These are phyloP conservation scores for Circaetus gallicus DNA, from an alignment of 2,113 vertebrate species.

Conservation along the genomic window DNA sequence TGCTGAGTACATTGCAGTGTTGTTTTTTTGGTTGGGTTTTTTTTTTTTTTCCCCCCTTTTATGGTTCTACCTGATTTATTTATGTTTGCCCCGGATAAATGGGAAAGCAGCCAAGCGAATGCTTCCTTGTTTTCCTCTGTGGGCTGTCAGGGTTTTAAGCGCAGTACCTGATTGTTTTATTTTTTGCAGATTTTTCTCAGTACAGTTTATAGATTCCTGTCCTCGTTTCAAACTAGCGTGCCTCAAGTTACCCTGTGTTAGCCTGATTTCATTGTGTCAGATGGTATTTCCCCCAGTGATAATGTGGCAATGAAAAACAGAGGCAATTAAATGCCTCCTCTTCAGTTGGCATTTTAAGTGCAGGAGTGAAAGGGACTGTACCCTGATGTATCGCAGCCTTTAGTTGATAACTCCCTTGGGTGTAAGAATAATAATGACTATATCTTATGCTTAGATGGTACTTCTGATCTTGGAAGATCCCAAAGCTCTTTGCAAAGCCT, in stretches of 20 bases:
- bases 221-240: not conserved
- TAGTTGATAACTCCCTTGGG: not conserved
- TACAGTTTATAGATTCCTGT: not conserved
- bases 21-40: not conserved
- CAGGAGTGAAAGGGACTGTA: not conserved
- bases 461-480: not conserved
- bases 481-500: not conserved
- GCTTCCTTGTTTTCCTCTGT: not conserved
- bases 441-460: not conserved
- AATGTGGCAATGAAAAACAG: not conserved
- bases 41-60: not conserved
- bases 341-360: not conserved
- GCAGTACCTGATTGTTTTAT: not conserved
- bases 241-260: not conserved
- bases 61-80: not conserved
- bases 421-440: not conserved
- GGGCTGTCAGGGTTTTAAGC: not conserved
- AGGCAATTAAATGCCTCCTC: not conserved
- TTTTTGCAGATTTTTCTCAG: not conserved
- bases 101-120: conserved; percentile 2
- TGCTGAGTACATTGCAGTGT: not conserved
- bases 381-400: not conserved
- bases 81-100: conserved; percentile 5
- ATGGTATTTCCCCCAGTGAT: not conserved
- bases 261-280: not conserved